These are phyloP conservation scores for Axis porcinus DNA, from an alignment of 2,113 vertebrate species.

Conservation along the genomic window DNA sequence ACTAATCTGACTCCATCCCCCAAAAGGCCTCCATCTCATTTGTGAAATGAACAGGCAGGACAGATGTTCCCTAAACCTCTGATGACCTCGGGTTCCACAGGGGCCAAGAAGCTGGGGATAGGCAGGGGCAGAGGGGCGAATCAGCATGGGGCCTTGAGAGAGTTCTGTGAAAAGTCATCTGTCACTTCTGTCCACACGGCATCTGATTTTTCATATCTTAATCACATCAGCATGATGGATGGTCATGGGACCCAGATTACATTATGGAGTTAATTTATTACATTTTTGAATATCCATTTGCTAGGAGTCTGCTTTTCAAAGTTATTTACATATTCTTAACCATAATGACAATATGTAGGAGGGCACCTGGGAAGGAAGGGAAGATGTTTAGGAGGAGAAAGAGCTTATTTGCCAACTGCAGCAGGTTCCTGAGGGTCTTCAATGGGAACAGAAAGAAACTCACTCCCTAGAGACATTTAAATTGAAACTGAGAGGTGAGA, in stretches of 20 bases:
- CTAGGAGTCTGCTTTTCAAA: constrained; percentile 19
- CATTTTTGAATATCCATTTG: constrained; percentile 43
- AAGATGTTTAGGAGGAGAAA: neutral
- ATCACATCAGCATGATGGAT: constrained; percentile 53
- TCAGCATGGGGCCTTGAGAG: neutral
- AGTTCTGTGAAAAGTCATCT: neutral
- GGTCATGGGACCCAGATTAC: neutral
- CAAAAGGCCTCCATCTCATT: neutral
- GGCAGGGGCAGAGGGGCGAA: neutral
- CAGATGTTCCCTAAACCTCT: constrained; percentile 12
- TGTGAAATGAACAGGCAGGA: neutral
- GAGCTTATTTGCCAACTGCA: constrained; percentile 44
- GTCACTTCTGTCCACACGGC: neutral
- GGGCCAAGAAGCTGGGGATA: neutral
- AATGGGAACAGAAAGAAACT: neutral
- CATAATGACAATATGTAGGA: neutral
- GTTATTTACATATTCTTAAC: constrained; percentile 55
- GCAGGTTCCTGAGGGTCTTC: constrained; percentile 26
- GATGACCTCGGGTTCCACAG: neutral
- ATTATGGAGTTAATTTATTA: constrained; percentile 58
- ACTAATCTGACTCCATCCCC: neutral
- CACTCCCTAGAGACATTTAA: neutral
- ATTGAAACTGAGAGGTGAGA: neutral
- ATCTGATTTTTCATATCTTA: constrained; percentile 46
- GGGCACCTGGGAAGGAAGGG: neutral